Base-by-base conservation (phyloP, 2,888 invertebrate species). In the Cosmopolites sordidus region DNA sequence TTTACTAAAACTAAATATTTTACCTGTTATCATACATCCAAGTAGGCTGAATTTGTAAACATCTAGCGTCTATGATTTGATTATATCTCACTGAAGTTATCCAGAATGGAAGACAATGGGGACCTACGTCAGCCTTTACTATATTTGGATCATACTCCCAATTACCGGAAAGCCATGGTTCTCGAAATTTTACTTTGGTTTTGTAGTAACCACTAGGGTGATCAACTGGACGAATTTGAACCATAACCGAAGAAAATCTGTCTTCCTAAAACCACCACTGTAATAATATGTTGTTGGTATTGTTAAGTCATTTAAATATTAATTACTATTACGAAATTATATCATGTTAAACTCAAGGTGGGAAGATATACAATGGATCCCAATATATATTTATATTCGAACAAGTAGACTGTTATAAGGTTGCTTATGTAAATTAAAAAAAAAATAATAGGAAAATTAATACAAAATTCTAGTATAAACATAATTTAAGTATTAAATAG, bases 1-100 rank as follows among this genome's bases (percentile, higher is more conserved):
- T n/a, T n/a, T n/a, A n/a, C 8, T 22, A 33, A 33, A 6, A n/a
- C n/a, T n/a, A 33, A 38, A 37, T 18, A 1, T 48, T 66, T 63
- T 71, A 74, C 74, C 73, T 74, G 70, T 73, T 73, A 70, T 89
- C 85, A 64, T 81, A 79, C 89, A 92, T 89, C 92, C 92, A 92
- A 16, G 86, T 87, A 0, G 92, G 91, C 68, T 87, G 84, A 57
- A 89, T 87, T 68, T 84, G 84, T 16, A 92, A 73, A 66, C 92
- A 92, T 62, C 85, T 82, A 46, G 79, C 79, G 39, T 83, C 78
- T 22, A 82, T 72, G 55, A 86, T 79, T 15, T 76, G 56, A 27
- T 64, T 76, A n/a, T 70, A 72, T 60, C 80, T 78, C 40, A 78
- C 79, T n/a, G 86, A 83, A 11, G 83, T 84, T 12, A 84, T 81